Conservation (phyloP, 1,140 invertebrate species). For the Zaprionus inermis region DNA sequence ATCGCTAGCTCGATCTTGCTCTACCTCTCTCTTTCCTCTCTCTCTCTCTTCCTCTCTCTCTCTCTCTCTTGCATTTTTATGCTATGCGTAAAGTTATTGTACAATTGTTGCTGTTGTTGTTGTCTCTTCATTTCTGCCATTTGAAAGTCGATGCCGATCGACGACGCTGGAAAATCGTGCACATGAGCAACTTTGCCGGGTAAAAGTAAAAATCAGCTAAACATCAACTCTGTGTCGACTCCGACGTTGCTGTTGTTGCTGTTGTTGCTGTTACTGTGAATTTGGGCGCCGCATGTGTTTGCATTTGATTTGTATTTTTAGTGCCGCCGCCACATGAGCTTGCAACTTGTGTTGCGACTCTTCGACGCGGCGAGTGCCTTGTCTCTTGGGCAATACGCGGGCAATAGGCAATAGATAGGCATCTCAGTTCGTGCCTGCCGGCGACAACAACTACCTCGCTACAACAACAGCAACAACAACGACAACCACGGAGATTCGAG, state of each 20-base stretch:
- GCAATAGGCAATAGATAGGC: conserved; percentile 67
- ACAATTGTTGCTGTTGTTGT: conserved; percentile 41
- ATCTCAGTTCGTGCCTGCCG: conserved; percentile 66
- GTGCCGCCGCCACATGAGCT: conserved; percentile 69
- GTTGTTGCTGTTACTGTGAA: conserved; percentile 44
- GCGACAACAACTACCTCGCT: conserved; percentile 12
- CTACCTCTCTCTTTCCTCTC: neutral
- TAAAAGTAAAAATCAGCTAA: conserved; percentile 79
- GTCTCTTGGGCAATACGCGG: conserved; percentile 40
- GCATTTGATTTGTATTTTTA: conserved; percentile 78
- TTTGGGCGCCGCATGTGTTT: conserved; percentile 73
- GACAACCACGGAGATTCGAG: conserved; percentile 14
- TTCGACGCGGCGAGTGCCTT: conserved; percentile 7
- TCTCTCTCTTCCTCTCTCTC: neutral
- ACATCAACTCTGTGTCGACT: conserved; percentile 39
- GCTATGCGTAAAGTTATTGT: conserved; percentile 39
- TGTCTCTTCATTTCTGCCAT: conserved; percentile 68
- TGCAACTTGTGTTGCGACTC: conserved; percentile 46
- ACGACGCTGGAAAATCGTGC: conserved; percentile 72
- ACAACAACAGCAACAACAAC: conserved; percentile 5
- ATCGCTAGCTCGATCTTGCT: conserved; percentile 39
- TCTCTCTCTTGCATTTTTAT: conserved; percentile 25
- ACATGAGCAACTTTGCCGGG: conserved; percentile 66
- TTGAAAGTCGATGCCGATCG: conserved; percentile 75
- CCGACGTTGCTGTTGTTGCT: conserved; percentile 42